Evolutionary conservation across 2,888 invertebrate species (phyloP).

Genomic region (Archaeoteleia sp.): DNA sequence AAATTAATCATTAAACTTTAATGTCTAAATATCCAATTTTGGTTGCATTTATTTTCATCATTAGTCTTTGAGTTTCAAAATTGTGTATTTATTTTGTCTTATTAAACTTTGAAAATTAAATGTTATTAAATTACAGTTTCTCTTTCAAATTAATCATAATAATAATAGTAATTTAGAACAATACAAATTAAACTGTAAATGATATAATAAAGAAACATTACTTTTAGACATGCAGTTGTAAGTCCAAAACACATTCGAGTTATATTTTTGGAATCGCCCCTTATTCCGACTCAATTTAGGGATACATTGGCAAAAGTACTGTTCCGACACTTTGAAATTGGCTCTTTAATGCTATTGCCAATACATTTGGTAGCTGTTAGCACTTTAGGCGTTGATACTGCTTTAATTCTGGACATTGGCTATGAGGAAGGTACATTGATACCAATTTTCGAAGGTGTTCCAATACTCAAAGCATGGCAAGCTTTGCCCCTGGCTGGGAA

Average conservation of each 20-base stretch:
- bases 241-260: constrained; percentile 96
- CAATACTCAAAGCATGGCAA: constrained; percentile 89
- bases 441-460: constrained; percentile 91
- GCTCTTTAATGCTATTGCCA: constrained; percentile 85
- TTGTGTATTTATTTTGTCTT: too few species aligned
- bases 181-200: too few species aligned
- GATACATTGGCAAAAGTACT: constrained; percentile 93
- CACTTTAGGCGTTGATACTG: constrained; percentile 87
- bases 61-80: too few species aligned
- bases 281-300: constrained; percentile 87
- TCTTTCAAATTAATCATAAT: constrained; percentile 5
- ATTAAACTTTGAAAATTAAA: too few species aligned
- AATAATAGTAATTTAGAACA: too few species aligned
- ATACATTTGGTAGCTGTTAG: constrained; percentile 89
- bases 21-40: too few species aligned
- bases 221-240: constrained; percentile 85
- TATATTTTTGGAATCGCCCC: constrained; percentile 92
- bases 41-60: too few species aligned
- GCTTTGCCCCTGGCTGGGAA: constrained; percentile 86
- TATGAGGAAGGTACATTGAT: constrained; percentile 87
- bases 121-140: neutral
- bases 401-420: constrained; percentile 91
- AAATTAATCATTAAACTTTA: neutral
- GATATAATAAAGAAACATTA: neutral
- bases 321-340: constrained; percentile 94